Evolutionary conservation across 2,888 invertebrate genomes (phyloP).

Genomic region (Watsonalla binaria): DNA sequence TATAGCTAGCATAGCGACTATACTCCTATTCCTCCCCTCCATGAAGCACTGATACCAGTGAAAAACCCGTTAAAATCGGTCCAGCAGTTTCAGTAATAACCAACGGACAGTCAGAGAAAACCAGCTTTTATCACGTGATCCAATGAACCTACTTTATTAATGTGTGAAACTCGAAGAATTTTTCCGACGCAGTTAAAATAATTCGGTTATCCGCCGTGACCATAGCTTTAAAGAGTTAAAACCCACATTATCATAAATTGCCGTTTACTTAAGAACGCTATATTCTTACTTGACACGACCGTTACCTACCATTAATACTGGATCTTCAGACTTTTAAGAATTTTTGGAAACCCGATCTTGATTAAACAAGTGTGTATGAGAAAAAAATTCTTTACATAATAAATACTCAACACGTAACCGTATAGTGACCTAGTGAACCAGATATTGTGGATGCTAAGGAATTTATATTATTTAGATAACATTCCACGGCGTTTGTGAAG

Average conservation of each 20-base stretch:
- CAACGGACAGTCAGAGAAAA: too few species aligned
- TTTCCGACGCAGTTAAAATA: neutral
- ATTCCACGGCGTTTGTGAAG: too few species aligned
- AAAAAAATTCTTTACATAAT: neutral
- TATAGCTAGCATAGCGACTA: too few species aligned
- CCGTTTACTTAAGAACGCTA: neutral
- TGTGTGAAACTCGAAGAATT: neutral
- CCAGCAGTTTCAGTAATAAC: too few species aligned
- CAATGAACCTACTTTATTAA: too few species aligned
- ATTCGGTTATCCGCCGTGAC: too few species aligned
- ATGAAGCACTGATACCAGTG: too few species aligned
- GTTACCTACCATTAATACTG: neutral
- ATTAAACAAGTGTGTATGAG: neutral
- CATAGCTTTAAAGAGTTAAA: neutral
- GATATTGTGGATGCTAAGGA: neutral
- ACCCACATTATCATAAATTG: neutral
- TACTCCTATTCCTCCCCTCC: too few species aligned
- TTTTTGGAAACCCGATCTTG: constrained; percentile 8
- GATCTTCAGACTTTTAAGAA: neutral
- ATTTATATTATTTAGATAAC: neutral
- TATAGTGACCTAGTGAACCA: constrained; percentile 6
- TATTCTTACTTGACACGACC: neutral
- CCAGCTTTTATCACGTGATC: too few species aligned
- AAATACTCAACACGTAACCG: neutral
- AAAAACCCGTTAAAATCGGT: too few species aligned